Evolutionary conservation across 2,113 vertebrate species (phyloP).

Genomic region (Baryphthengus martii): DNA sequence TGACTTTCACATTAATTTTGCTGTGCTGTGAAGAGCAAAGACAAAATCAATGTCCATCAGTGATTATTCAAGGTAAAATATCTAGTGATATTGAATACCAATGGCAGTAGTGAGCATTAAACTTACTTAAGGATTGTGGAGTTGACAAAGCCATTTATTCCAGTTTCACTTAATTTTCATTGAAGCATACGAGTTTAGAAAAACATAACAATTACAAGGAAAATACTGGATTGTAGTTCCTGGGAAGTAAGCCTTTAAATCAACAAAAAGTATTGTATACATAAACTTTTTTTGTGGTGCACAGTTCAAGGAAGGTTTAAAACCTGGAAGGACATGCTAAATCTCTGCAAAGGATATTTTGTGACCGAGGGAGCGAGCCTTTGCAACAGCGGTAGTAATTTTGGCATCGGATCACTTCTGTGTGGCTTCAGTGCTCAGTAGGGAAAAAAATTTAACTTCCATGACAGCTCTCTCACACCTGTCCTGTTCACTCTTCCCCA

Average conservation of each 20-base stretch:
- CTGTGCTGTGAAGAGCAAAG: slow-evolving; percentile 83
- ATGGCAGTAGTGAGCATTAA: slow-evolving; percentile 67
- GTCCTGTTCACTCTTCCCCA: background rate
- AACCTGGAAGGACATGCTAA: background rate
- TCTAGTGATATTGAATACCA: slow-evolving; percentile 77
- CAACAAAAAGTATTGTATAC: background rate
- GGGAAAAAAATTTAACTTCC: background rate
- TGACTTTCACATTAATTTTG: slow-evolving; percentile 85
- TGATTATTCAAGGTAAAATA: slow-evolving; percentile 83
- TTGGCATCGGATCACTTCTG: background rate
- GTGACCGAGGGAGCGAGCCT: background rate
- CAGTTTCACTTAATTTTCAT: slow-evolving; percentile 51
- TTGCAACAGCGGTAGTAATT: background rate
- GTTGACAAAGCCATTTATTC: slow-evolving; percentile 72
- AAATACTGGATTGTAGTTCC: slow-evolving; percentile 38
- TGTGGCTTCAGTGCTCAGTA: background rate
- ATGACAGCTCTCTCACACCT: background rate
- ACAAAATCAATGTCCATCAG: slow-evolving; percentile 85
- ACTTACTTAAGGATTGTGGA: slow-evolving; percentile 74
- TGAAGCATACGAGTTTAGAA: background rate
- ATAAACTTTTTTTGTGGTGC: background rate
- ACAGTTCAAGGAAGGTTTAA: background rate
- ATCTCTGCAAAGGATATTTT: background rate
- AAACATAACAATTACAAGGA: slow-evolving; percentile 34
- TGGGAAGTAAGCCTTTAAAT: background rate